These are phyloP conservation scores for Jacana jacana DNA, from an alignment of 2,113 vertebrate species.

Conservation along the genomic window DNA sequence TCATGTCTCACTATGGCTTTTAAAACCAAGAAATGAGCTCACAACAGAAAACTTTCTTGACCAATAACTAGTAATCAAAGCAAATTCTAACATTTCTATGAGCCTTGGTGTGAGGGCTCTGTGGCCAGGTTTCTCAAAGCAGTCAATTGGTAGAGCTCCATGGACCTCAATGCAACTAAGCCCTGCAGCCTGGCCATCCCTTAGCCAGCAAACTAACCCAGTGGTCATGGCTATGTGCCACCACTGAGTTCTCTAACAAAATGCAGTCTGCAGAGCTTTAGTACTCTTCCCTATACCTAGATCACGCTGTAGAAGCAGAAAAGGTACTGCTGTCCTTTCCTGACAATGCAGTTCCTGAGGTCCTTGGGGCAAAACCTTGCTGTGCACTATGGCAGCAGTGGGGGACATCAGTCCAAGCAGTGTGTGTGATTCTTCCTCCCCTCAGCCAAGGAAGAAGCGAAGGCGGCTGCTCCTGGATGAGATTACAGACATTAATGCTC, in stretches of 20 bases:
- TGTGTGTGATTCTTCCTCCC: accelerated
- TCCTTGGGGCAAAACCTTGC: neutral
- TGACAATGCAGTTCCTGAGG: neutral
- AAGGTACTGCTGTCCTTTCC: neutral
- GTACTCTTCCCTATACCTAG: neutral
- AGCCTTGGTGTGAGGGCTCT: neutral
- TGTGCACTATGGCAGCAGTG: neutral
- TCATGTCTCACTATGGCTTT: neutral
- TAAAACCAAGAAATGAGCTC: neutral
- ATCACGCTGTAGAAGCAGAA: neutral
- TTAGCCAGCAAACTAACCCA: neutral
- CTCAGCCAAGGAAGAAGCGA: neutral
- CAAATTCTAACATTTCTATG: neutral
- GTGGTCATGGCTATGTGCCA: neutral
- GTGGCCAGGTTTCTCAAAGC: neutral
- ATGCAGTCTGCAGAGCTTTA: neutral
- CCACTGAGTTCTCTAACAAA: accelerated
- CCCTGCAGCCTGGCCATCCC: neutral
- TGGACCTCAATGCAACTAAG: neutral
- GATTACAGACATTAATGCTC: slow-evolving; percentile 26
- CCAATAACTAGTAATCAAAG: neutral
- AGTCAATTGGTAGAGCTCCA: neutral
- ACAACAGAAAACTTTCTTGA: neutral
- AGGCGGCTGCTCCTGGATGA: slow-evolving; percentile 8
- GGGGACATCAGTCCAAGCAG: neutral